Percentiles rank a stretch among this genome's conserved stretches.
Evolutionary conservation across 2,888 invertebrate genomes (phyloP).

Genomic region (Eupithecia abbreviata): DNA sequence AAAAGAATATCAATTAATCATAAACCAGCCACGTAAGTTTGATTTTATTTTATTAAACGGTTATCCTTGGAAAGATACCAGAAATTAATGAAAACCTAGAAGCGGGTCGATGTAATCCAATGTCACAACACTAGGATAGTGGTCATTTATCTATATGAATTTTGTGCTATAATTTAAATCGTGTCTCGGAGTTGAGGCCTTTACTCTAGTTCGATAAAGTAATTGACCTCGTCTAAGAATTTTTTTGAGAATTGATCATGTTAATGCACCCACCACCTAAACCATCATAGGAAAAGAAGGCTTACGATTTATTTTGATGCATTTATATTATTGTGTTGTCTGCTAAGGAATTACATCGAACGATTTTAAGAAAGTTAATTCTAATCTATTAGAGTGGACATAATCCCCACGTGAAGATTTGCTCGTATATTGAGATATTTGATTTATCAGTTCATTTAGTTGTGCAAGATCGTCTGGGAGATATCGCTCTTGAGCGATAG

Average conservation of each 20-base stretch:
- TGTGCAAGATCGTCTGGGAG: no score
- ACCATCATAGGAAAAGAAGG: neutral
- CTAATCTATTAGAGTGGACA: neutral
- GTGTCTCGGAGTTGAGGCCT: neutral
- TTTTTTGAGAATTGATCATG: neutral
- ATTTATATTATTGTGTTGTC: neutral
- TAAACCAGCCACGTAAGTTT: no score
- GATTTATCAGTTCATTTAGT: neutral
- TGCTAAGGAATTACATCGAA: neutral
- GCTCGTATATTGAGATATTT: neutral
- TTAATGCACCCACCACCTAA: no score
- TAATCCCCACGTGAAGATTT: neutral
- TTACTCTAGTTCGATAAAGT: neutral
- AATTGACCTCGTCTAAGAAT: neutral
- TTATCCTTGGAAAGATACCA: neutral
- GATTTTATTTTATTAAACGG: no score
- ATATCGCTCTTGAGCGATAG: no score
- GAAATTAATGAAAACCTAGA: neutral
- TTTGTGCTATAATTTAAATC: neutral
- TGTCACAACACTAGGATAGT: neutral
- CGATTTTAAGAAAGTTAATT: neutral
- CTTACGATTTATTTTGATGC: neutral
- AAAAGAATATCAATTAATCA: no score
- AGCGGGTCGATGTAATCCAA: neutral
- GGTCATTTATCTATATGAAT: neutral